Conservation (phyloP, 1,140 invertebrate genomes). For the Whitmania pigra region DNA sequence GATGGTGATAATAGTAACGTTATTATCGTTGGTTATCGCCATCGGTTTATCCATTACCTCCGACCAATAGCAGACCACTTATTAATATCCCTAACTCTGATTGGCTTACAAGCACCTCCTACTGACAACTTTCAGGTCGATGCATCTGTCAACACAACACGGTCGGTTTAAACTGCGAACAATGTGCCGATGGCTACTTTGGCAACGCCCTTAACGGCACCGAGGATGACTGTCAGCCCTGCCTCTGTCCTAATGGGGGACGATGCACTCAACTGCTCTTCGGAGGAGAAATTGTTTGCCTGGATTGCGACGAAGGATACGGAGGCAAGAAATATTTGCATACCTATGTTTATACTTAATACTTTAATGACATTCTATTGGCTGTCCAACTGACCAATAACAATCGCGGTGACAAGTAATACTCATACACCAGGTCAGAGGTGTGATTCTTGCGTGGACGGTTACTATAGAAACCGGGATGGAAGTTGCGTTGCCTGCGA, state of each 20-base stretch:
- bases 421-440: slow-evolving; percentile 70
- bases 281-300: slow-evolving; percentile 69
- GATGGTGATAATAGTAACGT: background rate
- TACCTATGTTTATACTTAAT: slow-evolving; percentile 37
- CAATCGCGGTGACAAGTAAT: slow-evolving; percentile 54
- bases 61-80: background rate
- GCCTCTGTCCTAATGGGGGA: slow-evolving; percentile 84
- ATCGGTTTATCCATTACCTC: background rate
- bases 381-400: background rate
- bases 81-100: background rate
- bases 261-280: slow-evolving; percentile 72
- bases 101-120: background rate
- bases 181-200: slow-evolving; percentile 82
- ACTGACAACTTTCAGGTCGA: slow-evolving; percentile 50
- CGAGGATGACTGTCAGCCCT: slow-evolving; percentile 78
- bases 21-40: background rate
- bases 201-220: slow-evolving; percentile 76
- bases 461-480: slow-evolving; percentile 79
- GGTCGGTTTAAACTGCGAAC: slow-evolving; percentile 64
- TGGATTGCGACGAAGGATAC: slow-evolving; percentile 83
- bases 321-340: slow-evolving; percentile 56
- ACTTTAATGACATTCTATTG: background rate
- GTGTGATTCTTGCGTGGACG: slow-evolving; percentile 75
- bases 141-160: slow-evolving; percentile 97
- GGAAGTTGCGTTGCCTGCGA: slow-evolving; percentile 71